Evolutionary conservation across 2,797 vertebrate genomes (phyloP).

Genomic region (Molossus alvarezi): DNA sequence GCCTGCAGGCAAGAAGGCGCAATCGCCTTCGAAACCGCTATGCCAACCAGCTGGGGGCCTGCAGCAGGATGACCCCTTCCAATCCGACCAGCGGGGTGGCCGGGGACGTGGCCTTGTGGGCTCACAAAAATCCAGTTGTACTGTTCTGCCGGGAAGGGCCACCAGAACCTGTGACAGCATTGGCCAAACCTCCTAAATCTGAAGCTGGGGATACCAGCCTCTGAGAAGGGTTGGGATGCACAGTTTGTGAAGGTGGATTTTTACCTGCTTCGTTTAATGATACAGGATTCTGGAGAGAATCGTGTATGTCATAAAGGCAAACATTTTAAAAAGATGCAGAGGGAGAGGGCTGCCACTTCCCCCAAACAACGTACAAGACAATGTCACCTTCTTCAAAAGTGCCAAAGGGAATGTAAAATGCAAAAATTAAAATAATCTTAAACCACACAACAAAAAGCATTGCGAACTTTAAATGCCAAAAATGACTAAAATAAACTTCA

Average conservation of each 20-base stretch:
- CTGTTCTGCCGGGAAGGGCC: slow-evolving; percentile 96
- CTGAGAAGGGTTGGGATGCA: slow-evolving; percentile 84
- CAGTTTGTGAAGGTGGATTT: neutral
- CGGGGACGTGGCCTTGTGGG: slow-evolving; percentile 95
- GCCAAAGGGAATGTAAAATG: slow-evolving; percentile 69
- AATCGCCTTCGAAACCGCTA: slow-evolving; percentile 83
- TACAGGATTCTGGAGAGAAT: neutral
- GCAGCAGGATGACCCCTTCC: slow-evolving; percentile 90
- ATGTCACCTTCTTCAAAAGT: slow-evolving; percentile 64
- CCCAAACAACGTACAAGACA: neutral
- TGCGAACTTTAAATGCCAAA: slow-evolving; percentile 83
- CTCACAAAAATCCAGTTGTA: slow-evolving; percentile 95
- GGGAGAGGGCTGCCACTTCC: neutral
- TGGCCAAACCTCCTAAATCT: slow-evolving; percentile 85
- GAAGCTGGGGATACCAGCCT: slow-evolving; percentile 93
- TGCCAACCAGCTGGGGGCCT: slow-evolving; percentile 80
- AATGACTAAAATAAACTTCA: slow-evolving; percentile 66
- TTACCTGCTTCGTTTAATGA: neutral
- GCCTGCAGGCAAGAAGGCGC: slow-evolving; percentile 86
- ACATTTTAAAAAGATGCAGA: slow-evolving; percentile 41
- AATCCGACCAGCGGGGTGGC: slow-evolving; percentile 89
- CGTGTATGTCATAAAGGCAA: slow-evolving; percentile 51
- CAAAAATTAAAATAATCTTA: slow-evolving; percentile 73
- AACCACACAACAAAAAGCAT: slow-evolving; percentile 59
- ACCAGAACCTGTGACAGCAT: slow-evolving; percentile 87